phyloP scores from a whole-genome alignment of 1,140 invertebrate genomes.

The Drosophila oshimai region DNA sequence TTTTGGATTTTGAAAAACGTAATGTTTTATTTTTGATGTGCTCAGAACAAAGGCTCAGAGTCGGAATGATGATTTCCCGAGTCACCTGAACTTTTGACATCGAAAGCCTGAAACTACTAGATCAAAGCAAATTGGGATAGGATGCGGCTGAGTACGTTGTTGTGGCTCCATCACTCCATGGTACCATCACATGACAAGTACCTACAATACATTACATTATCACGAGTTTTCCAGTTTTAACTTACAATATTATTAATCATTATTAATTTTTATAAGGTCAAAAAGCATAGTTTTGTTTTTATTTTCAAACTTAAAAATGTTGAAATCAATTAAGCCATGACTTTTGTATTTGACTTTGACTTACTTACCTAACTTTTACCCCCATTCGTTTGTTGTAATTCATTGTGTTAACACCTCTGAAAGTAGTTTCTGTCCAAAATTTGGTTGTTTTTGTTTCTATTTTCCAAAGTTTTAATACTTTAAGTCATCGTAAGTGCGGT shows the following conservation, averaged over 20 bases:
- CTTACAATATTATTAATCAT: too few relatives aligned
- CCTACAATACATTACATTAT: too few relatives aligned
- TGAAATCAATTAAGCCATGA: too few relatives aligned
- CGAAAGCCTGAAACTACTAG: background rate
- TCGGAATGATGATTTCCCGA: constrained; percentile 7
- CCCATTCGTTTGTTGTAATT: constrained; percentile 22
- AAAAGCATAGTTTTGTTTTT: too few relatives aligned
- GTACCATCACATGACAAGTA: too few relatives aligned
- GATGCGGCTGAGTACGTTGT: background rate
- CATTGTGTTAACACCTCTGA: constrained; percentile 29
- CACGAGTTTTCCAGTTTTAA: too few relatives aligned
- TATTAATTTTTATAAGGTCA: too few relatives aligned
- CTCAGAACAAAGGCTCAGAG: constrained; percentile 20
- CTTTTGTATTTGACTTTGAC: too few relatives aligned
- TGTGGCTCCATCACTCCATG: too few relatives aligned
- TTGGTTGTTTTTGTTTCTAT: constrained; percentile 15
- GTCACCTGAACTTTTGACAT: background rate
- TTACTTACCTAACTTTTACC: too few relatives aligned
- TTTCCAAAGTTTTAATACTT: background rate
- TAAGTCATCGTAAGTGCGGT: background rate
- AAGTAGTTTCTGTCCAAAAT: constrained; percentile 1
- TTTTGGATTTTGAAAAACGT: too few relatives aligned
- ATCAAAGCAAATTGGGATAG: background rate
- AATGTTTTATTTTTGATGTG: constrained; percentile 46
- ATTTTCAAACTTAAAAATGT: too few relatives aligned